phyloP scores from a whole-genome alignment of 2,888 invertebrate species.

The Lepidocyrtoides sp. region DNA sequence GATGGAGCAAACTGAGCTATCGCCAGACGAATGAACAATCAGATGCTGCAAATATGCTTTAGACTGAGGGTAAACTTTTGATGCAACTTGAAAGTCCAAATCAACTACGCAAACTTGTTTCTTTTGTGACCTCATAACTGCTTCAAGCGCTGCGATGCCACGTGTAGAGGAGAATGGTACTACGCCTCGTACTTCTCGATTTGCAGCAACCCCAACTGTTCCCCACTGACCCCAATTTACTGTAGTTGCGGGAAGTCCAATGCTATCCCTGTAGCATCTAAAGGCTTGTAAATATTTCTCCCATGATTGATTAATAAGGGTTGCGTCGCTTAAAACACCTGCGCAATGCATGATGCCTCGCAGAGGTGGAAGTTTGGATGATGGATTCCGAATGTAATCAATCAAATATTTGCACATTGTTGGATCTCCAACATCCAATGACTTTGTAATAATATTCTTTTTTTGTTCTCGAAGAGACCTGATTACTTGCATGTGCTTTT shows the following conservation, averaged over 20 bases:
- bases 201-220: conserved; percentile 47
- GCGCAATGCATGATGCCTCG: conserved; percentile 81
- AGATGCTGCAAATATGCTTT: conserved; percentile 16
- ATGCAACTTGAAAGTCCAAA: background rate
- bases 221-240: conserved; percentile 81
- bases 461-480: conserved; percentile 9
- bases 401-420: conserved; percentile 34
- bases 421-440: conserved; percentile 61
- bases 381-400: background rate
- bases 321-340: conserved; percentile 70
- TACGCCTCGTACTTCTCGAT: conserved; percentile 14
- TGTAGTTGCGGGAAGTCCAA: conserved; percentile 70
- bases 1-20: background rate
- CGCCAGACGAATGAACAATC: background rate
- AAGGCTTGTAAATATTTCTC: conserved; percentile 71
- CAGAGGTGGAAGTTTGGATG: conserved; percentile 68
- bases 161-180: conserved; percentile 54
- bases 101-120: conserved; percentile 31
- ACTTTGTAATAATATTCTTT: conserved; percentile 22
- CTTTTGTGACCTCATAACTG: conserved; percentile 44
- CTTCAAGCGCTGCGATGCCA: conserved; percentile 57
- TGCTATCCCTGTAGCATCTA: conserved; percentile 60
- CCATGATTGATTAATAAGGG: conserved; percentile 78
- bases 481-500: conserved; percentile 55
- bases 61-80: conserved; percentile 6